phyloP scores from a whole-genome alignment of 2,888 invertebrate genomes.

The Pristionchus entomophagus region DNA sequence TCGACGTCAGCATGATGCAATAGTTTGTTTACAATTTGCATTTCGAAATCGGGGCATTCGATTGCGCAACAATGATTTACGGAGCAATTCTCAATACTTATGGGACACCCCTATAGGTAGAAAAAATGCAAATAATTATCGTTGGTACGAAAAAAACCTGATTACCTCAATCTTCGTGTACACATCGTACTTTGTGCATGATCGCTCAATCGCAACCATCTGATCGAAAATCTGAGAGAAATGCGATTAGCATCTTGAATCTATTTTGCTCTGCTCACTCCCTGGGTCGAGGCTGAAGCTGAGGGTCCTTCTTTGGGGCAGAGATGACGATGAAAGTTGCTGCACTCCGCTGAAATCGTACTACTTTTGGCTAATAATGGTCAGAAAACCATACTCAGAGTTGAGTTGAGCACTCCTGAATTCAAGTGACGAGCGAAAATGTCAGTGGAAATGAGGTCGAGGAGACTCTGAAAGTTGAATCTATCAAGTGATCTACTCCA shows the following conservation, averaged over 20 bases:
- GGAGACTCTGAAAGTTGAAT: not conserved
- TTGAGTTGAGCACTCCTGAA: not conserved
- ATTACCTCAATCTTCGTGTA: not conserved
- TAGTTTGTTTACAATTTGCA: no score
- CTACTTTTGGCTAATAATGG: no score
- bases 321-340: not conserved
- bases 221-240: not conserved
- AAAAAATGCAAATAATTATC: no score
- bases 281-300: not conserved
- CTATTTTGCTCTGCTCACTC: not conserved
- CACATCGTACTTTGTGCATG: not conserved
- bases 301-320: not conserved
- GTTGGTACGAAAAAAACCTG: no score
- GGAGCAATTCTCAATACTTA: no score
- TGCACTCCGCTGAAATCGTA: not conserved
- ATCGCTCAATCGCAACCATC: not conserved
- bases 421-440: conserved; percentile 1
- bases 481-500: not conserved
- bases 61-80: no score
- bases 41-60: no score
- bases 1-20: no score
- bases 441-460: not conserved
- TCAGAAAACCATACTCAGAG: not conserved
- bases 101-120: no score
- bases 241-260: no score